Evolutionary conservation across 2,113 vertebrate species (phyloP), one percentile per base, ranked within the genome.

Genomic region (Dromiciops gliroides): DNA sequence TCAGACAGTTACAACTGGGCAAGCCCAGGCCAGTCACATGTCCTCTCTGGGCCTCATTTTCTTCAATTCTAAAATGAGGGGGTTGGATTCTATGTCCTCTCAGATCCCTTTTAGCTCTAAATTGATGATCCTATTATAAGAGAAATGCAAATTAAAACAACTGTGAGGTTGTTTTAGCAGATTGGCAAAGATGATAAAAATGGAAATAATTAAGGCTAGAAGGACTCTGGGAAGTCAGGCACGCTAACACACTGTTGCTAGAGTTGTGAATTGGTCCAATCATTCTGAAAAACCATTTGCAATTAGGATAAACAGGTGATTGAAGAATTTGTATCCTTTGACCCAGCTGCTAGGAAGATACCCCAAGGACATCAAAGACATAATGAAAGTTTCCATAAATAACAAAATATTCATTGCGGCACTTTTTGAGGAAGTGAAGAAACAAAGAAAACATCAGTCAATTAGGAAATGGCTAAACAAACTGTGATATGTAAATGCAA

Each of bases 151-250:
- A 83, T 83, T 83, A 83, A 83, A 83, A 44, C 67, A 83, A 83
- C 67, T 83, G 67, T 44, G 67, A 44, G 67, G n/a, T 60, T 90
- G 52, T 8, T 92, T 95, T 31, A 92, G 94, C 28, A 0, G 8
- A 88, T 56, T 91, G 91, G 44, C 56, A 92, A 89, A 53, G 91
- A 90, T 48, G 48, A 47, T 48, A 93, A 93, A 95, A 28, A 44
- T 19, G 2, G 22, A 26, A 44, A 16, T 53, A 37, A 4, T 2
- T 31, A 91, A 50, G 56, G 92, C 91, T 56, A 8, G 26, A 88
- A 89, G 94, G 24, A 48, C 44, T 60, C 4, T 3, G 23, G 48
- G 44, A 12, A 48, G 56, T n/a, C 8, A 51, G 16, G 11, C 88
- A 7, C 88, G 89, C 50, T 95, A 83, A 50, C 56, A 93, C 37